phyloP scores from a whole-genome alignment of 2,797 vertebrate genomes.

The Sebastes diaconus region DNA sequence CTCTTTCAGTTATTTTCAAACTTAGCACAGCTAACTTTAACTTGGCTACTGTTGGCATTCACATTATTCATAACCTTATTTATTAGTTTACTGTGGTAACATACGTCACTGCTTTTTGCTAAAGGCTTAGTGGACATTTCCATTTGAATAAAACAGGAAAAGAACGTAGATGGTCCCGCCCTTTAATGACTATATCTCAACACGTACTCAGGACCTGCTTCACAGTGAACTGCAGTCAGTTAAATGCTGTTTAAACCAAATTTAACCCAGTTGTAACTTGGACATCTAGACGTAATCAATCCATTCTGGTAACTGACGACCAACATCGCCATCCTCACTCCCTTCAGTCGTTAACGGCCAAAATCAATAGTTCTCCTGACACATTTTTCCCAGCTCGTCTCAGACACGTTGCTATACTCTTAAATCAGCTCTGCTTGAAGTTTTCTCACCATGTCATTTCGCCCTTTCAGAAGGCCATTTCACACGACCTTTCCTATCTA shows the following conservation, averaged over 20 bases:
- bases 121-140: too few species aligned
- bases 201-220: rapidly evolving
- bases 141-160: too few species aligned
- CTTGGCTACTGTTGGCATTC: rapidly evolving
- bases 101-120: too few species aligned
- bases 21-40: too few species aligned
- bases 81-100: too few species aligned
- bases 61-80: too few species aligned
- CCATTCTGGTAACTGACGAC: not conserved
- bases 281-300: not conserved
- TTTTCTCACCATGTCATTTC: not conserved
- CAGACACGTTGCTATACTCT: not conserved
- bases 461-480: not conserved
- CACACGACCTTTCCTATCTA: not conserved
- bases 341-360: not conserved
- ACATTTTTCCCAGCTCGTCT: not conserved
- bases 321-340: not conserved
- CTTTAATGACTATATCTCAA: too few species aligned
- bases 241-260: not conserved
- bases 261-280: not conserved
- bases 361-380: not conserved
- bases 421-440: not conserved
- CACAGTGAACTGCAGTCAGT: too few species aligned
- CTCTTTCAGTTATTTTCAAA: too few species aligned
- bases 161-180: rapidly evolving